Evolutionary conservation across 2,113 vertebrate genomes (phyloP), one percentile per base, ranked within the genome.

Genomic region (Argyrosomus japonicus): DNA sequence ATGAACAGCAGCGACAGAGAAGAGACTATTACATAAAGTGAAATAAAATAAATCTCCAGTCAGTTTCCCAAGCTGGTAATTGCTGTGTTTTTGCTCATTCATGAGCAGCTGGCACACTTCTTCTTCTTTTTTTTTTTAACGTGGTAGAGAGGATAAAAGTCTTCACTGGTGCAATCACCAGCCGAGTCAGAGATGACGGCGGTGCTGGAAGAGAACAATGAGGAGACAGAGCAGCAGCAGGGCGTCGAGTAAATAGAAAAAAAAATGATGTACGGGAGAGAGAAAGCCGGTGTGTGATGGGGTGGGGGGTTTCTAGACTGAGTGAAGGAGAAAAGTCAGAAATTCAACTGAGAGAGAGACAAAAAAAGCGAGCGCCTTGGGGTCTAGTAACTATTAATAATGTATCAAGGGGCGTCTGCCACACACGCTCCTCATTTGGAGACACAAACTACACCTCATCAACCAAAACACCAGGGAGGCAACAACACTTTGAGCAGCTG

Each of bases 371-470:
- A 79, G 74, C 2, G 61, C 73, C 86, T 36, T 84, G 80, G 70
- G 88, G 84, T 83, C 85, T 77, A 62, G 82, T 77, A 81, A 82
- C 83, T 89, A 86, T 93, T 91, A 93, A 93, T 94, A 89, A 93
- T 92, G 82, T 86, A 93, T 90, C 40, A 68, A 74, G 72, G 83
- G 80, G 73, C 61, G 78, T 68, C 75, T 71, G 81, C 74, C 79
- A 68, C 75, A 76, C 79, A 60, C 60, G 27, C 79, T 60, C 48
- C 75, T 85, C 82, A 84, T 84, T 76, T 75, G 78, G 58, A 87
- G 75, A 81, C 86, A 82, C 79, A 83, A 76, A 85, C 82, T 81
- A 77, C 81, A 86, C 75, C 87, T 90, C 89, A 87, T 84, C 87
- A 88, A 60, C 80, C 67, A 68, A 87, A 84, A 87, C 86, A 65